Conservation (phyloP, 2,113 vertebrate genomes). For the Pagrus major region DNA sequence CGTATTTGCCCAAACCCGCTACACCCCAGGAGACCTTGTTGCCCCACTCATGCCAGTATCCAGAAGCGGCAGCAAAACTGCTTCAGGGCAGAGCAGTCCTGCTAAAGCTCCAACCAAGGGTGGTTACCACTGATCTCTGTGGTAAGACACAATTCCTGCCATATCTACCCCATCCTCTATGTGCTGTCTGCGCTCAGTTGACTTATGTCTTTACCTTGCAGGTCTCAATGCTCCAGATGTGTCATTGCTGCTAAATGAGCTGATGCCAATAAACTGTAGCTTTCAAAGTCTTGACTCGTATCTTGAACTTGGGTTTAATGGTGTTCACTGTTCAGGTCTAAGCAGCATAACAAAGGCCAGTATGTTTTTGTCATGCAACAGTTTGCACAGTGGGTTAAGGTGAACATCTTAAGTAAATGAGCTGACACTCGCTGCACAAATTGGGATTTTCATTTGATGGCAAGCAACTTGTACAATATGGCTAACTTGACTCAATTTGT, state of each 20-base stretch:
- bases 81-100: neutral
- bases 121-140: neutral
- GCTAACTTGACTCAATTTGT: too few relatives aligned
- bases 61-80: accelerated
- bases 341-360: too few relatives aligned
- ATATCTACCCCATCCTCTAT: neutral
- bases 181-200: neutral
- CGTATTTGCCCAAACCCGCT: neutral
- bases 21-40: neutral
- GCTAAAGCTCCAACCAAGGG: neutral
- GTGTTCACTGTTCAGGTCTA: too few relatives aligned
- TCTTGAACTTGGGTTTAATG: too few relatives aligned
- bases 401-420: too few relatives aligned
- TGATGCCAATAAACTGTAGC: neutral
- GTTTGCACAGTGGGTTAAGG: too few relatives aligned
- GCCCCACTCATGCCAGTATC: neutral
- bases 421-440: too few relatives aligned
- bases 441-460: too few relatives aligned
- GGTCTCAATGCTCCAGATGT: neutral
- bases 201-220: neutral
- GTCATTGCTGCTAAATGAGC: neutral
- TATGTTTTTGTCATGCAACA: too few relatives aligned
- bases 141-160: neutral
- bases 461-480: too few relatives aligned
- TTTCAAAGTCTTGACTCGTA: too few relatives aligned